Percentiles rank a stretch among this genome's conserved stretches.
Conservation (phyloP, 1,140 invertebrate genomes). For the Lysiphlebus fabarum region DNA sequence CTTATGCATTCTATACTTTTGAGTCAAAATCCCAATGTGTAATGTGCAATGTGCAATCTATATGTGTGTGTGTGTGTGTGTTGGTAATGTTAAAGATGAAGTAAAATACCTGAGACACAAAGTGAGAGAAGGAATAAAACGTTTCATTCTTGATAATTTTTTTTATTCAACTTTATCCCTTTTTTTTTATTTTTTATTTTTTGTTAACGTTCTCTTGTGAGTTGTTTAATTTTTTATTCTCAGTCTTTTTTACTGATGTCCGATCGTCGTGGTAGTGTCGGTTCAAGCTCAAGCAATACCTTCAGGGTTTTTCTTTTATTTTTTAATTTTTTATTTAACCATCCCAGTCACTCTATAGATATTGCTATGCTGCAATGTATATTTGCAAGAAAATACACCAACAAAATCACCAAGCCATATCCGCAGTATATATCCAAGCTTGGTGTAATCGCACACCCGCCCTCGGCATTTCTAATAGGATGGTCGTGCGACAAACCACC, state of each 20-base stretch:
- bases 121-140: neutral
- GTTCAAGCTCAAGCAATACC: constrained; percentile 14
- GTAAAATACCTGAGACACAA: constrained; percentile 12
- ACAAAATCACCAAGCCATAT: no score
- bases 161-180: no score
- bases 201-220: neutral
- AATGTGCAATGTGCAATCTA: constrained; percentile 10
- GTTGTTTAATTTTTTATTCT: constrained; percentile 4
- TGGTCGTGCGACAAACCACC: constrained; percentile 40
- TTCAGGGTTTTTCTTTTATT: constrained; percentile 4
- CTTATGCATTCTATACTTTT: no score
- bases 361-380: no score
- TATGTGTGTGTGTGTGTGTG: constrained; percentile 6
- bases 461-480: constrained; percentile 35
- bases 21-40: no score
- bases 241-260: constrained; percentile 2
- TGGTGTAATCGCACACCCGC: constrained; percentile 24
- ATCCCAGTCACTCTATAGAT: no score
- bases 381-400: no score
- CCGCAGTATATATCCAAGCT: neutral
- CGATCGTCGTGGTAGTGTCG: constrained; percentile 18
- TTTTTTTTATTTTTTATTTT: constrained; percentile 3
- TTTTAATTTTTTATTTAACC: neutral
- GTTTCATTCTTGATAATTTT: constrained; percentile 5
- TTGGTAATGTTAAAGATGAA: neutral